Percentiles rank a stretch among this genome's conserved stretches.
Conservation (phyloP, 2,113 vertebrate species). For the Cephalopholis sonnerati region DNA sequence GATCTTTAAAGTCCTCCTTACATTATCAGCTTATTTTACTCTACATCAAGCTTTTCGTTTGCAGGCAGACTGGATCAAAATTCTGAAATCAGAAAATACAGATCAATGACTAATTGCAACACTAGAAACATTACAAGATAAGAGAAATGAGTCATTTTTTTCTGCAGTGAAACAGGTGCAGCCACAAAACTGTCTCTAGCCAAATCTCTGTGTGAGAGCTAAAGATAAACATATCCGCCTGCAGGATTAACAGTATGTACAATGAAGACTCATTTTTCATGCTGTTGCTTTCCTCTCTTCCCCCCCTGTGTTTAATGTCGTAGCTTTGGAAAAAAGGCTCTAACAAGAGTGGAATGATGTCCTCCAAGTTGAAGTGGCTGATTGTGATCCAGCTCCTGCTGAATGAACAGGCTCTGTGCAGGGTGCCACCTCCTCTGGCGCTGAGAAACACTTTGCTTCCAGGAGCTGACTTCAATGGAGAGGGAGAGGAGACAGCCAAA, state of each 20-base stretch:
- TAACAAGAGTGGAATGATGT: constrained; percentile 54
- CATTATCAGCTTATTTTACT: neutral
- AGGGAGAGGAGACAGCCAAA: neutral
- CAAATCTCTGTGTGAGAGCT: neutral
- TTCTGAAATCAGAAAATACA: neutral
- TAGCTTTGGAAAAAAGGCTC: constrained; percentile 3
- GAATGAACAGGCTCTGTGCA: constrained; percentile 70
- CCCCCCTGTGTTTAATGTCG: constrained; percentile 14
- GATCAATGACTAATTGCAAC: neutral
- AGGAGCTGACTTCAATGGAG: constrained; percentile 4
- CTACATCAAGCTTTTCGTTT: neutral
- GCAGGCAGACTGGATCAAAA: neutral
- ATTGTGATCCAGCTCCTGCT: constrained; percentile 81
- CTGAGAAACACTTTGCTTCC: constrained; percentile 23
- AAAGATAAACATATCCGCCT: neutral
- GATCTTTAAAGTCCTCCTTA: neutral
- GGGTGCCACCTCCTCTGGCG: constrained; percentile 41
- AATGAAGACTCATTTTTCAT: neutral
- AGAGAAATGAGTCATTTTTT: neutral
- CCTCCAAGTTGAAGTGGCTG: constrained; percentile 77
- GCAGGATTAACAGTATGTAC: neutral
- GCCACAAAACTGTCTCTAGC: neutral
- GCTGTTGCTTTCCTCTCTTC: neutral
- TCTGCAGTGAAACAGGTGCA: neutral
- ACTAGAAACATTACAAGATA: neutral